A percentile compares a stretch with the other conserved stretches of the same genome.
Evolutionary conservation across 2,113 vertebrate species (phyloP).

Genomic region (Otis tarda): DNA sequence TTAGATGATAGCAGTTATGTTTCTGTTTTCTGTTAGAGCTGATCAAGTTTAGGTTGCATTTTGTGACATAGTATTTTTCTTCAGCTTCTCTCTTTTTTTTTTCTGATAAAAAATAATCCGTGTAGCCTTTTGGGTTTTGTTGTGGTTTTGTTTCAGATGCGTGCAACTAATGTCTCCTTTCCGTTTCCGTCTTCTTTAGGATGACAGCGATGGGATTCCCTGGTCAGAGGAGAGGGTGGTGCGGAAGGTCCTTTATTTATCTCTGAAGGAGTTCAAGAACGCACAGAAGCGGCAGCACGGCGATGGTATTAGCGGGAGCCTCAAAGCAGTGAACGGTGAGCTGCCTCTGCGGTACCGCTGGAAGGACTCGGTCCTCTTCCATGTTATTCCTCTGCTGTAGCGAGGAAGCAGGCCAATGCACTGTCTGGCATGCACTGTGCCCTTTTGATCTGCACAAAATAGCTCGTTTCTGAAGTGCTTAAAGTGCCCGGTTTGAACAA

Average conservation of each 20-base stretch:
- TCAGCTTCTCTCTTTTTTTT: not conserved
- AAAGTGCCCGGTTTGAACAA: not conserved
- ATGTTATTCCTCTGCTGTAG: not conserved
- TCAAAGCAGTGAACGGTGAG: slow-evolving; percentile 89
- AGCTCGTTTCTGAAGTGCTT: not conserved
- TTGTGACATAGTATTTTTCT: not conserved
- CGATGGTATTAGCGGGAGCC: slow-evolving; percentile 82
- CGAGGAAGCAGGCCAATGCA: not conserved
- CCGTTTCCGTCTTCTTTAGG: slow-evolving; percentile 72
- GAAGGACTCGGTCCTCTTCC: not conserved
- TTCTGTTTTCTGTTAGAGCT: not conserved
- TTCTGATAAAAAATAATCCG: not conserved
- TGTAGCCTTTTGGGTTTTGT: not conserved
- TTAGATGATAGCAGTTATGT: not conserved
- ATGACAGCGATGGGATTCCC: slow-evolving; percentile 99
- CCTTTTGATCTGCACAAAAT: not conserved
- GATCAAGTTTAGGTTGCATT: not conserved
- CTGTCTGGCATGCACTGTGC: not conserved
- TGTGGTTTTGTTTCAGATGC: not conserved
- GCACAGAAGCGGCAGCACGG: slow-evolving; percentile 94
- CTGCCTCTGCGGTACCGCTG: not conserved
- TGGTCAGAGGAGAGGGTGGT: slow-evolving; percentile 99
- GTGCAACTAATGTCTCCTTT: not conserved
- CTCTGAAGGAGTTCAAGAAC: slow-evolving; percentile 98
- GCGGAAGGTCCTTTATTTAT: slow-evolving; percentile 98